Evolutionary conservation across 2,797 vertebrate species (phyloP).

Genomic region (Alectoris magna): DNA sequence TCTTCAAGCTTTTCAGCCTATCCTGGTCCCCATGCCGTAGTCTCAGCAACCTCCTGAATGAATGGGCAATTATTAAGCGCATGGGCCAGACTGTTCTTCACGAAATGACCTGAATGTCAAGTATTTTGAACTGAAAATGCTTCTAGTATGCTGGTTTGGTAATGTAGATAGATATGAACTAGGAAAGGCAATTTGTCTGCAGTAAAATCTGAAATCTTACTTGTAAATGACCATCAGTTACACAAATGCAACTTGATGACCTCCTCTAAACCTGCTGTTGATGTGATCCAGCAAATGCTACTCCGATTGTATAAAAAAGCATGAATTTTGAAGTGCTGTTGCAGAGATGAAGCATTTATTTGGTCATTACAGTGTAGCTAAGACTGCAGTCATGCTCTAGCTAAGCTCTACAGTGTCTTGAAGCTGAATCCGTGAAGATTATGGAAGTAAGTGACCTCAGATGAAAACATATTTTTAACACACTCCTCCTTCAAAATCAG

Average conservation of each 20-base stretch:
- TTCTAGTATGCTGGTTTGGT: not conserved
- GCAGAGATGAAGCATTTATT: not conserved
- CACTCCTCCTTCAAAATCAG: not conserved
- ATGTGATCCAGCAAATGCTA: not conserved
- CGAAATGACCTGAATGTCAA: not conserved
- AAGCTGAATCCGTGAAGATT: not conserved
- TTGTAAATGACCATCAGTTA: not conserved
- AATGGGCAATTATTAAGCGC: not conserved
- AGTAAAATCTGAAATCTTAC: not conserved
- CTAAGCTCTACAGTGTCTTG: not conserved
- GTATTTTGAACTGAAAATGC: not conserved
- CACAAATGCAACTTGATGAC: not conserved
- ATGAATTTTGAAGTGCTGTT: not conserved
- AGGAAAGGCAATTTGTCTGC: conserved; percentile 32
- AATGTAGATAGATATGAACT: not conserved
- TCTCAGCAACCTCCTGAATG: not conserved
- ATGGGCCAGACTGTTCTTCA: not conserved
- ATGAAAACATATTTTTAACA: conserved; percentile 20
- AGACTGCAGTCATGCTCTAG: not conserved
- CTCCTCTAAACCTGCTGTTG: not conserved
- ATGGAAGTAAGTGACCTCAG: conserved; percentile 11
- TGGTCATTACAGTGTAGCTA: not conserved
- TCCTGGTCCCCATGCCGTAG: not conserved
- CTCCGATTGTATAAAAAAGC: not conserved
- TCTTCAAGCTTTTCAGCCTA: not conserved